Base-by-base conservation (phyloP, 2,888 invertebrate species). In the Nephrotoma guestfalica region DNA sequence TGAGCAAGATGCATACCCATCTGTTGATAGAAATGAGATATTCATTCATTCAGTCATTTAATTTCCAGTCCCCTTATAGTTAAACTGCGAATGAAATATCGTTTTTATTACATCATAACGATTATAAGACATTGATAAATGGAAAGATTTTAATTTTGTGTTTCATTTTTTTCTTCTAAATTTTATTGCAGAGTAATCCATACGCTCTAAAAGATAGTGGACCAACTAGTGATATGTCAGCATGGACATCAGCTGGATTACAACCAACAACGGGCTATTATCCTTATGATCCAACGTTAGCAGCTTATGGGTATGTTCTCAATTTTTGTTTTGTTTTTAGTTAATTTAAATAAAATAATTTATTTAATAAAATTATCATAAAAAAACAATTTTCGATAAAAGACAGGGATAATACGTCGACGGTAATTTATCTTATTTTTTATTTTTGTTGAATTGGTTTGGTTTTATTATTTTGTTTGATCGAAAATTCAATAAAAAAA, bases 231-330 rank as follows among this genome's bases (percentile, higher is more conserved):
- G 97, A 97, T 92, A 97, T 97, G 96, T 95, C 96, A 88, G 96
- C 97, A 89, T 97, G 97, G 97, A 96, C 97, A 89, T 96, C 96
- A 88, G 96, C 97, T 88, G 96, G 97, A 88, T 93, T 97, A 87
- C 97, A 97, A 92, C 96, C 97, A 90, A 96, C 97, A 88, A 96
- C 97, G 88, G 97, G 96, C 90, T 97, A 97, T 93, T 97, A 97
- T 93, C 96, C 97, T 89, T 97, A 97, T 93, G 97, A 97, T 93
- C 97, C 97, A 87, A 96, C 97, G 92, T 94, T 96, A 89, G 96
- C 97, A 88, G 97, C 97, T 90, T 97, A 97, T 92, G 97, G 97
- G 97, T 97, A 94, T 95, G 96, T 95, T 87, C 43, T 85, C 41
- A 13, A 47, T n/a, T 47, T 86, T 45, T 6, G 18, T 86, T 43